Evolutionary conservation across 2,113 vertebrate genomes (phyloP).

Genomic region (Caloenas nicobarica): DNA sequence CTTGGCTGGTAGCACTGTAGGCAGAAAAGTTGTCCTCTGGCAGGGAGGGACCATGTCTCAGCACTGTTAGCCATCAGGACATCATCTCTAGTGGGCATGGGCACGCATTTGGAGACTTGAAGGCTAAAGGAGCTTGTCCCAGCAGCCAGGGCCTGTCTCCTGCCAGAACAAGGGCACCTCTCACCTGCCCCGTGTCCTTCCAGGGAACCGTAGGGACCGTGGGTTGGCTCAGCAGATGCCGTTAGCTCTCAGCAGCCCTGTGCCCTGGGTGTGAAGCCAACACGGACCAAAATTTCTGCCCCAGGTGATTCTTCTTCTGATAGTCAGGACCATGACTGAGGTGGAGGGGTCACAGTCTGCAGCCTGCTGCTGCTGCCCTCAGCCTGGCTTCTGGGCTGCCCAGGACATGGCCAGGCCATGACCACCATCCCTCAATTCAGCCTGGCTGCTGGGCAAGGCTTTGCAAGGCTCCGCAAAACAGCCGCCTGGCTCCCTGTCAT

Average conservation of each 20-base stretch:
- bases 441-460: neutral
- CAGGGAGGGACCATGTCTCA: neutral
- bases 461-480: neutral
- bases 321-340: neutral
- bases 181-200: neutral
- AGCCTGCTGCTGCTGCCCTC: neutral
- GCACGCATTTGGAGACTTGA: neutral
- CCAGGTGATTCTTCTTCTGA: neutral
- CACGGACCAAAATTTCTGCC: neutral
- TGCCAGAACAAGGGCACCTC: neutral
- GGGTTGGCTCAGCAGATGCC: neutral
- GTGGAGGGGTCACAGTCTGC: neutral
- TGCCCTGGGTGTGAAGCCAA: neutral
- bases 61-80: neutral
- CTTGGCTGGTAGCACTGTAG: neutral
- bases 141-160: neutral
- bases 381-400: neutral
- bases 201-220: rapidly evolving
- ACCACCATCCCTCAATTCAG: neutral
- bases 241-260: neutral
- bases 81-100: neutral
- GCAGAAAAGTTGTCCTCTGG: neutral
- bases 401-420: neutral
- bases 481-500: neutral
- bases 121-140: neutral